A percentile compares a stretch with the other conserved stretches of the same genome.
phyloP scores from a whole-genome alignment of 2,888 invertebrate genomes.

The Diarsia mendica region DNA sequence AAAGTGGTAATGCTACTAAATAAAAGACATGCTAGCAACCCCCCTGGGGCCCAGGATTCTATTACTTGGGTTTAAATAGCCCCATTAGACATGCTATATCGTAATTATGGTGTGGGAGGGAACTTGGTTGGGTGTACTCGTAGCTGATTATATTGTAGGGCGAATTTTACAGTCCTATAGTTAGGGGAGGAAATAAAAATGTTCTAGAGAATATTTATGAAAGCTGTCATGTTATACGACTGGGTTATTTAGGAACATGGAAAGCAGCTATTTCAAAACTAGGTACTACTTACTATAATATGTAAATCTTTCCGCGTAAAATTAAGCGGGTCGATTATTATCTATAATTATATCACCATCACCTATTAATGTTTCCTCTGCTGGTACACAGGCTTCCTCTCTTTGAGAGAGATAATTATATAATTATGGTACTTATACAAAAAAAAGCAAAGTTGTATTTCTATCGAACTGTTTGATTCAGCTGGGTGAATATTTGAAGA shows the following conservation, averaged over 20 bases:
- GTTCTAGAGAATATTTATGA: neutral
- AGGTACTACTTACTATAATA: no score
- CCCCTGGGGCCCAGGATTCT: neutral
- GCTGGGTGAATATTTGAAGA: no score
- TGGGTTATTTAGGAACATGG: neutral
- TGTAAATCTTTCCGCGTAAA: no score
- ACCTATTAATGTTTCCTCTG: no score
- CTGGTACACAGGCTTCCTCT: no score
- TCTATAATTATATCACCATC: no score
- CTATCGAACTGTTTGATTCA: no score
- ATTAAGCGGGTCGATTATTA: no score
- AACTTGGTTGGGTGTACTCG: neutral
- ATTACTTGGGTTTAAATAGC: slow-evolving; percentile 31
- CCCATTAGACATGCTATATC: slow-evolving; percentile 42
- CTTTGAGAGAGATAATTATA: no score
- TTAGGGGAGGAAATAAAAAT: neutral
- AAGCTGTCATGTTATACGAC: neutral
- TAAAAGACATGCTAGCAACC: neutral
- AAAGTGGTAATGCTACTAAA: neutral
- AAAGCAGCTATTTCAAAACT: neutral
- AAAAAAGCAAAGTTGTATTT: no score
- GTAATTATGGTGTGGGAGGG: slow-evolving; percentile 25
- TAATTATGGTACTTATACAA: no score
- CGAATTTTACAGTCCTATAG: neutral
- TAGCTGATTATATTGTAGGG: slow-evolving; percentile 1